Evolutionary conservation across 2,888 invertebrate species (phyloP), one percentile per base, ranked within the genome.

Genomic region (Iselma pallidipennis): DNA sequence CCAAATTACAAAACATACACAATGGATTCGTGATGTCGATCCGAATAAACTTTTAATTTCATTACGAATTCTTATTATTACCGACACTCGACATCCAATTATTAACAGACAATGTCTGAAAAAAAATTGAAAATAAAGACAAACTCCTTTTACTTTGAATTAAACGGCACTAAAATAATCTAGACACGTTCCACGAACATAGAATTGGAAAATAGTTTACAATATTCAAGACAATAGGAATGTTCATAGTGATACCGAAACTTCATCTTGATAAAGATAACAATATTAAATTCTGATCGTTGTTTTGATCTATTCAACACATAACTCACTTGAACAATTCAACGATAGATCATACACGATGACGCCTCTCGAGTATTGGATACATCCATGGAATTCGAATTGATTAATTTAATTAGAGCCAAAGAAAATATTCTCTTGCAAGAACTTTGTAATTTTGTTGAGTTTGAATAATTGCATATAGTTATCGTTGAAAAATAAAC

Each of bases 1-100:
- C 63, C 55, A 65, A 63, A 63, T 65, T 66, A 64, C 66, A 61
- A 66, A 66, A 59, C 60, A 64, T 56, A 65, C 62, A 65, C 62
- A 65, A 65, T 56, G 55, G 61, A 52, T 59, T 58, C 51, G 50
- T 52, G 55, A 26, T 49, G 51, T 59, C 61, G 42, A 65, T 65
- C 48, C 61, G 51, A 62, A 62, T 62, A 62, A 62, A 64, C 57
- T 57, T 64, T 51, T 64, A 64, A 64, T 64, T 64, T 57, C 50
- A 64, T 64, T 60, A 60, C 9, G 45, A 19, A 12, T 23, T 16
- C 54, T 33, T 52, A 49, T 57, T 23, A 16, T 29, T n/a, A 21
- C 21, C 49, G 57, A 60, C 57, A 59, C 50, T 57, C 45, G 42
- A 37, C 2, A 6, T 50, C 26, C 42, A 37, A 37, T 37, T 37